phyloP scores from a whole-genome alignment of 2,797 vertebrate genomes.

The Linurgus olivaceus region DNA sequence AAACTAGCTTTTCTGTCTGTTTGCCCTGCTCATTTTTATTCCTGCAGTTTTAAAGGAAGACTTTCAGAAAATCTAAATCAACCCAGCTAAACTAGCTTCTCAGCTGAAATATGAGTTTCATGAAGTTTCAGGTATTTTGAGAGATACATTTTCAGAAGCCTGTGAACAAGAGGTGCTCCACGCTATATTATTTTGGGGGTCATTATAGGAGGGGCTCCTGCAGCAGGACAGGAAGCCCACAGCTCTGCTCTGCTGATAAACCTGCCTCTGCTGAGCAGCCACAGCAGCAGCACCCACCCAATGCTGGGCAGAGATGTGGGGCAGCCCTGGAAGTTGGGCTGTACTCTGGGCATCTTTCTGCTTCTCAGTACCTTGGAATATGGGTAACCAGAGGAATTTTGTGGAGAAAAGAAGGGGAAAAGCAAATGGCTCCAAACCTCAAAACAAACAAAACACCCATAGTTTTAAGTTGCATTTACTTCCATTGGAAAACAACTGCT shows the following conservation, averaged over 20 bases:
- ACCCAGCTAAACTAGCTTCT: neutral
- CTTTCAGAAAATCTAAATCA: neutral
- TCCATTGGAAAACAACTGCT: neutral
- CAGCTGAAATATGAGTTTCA: neutral
- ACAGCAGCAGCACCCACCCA: neutral
- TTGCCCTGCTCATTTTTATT: neutral
- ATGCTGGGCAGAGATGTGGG: accelerated
- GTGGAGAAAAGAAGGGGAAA: neutral
- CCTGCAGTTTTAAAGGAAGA: neutral
- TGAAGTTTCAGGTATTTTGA: neutral
- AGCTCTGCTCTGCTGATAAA: neutral
- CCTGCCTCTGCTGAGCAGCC: neutral
- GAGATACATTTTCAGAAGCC: neutral
- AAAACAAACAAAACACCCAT: neutral
- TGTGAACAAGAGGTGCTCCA: neutral
- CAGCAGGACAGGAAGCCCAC: neutral
- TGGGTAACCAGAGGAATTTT: neutral
- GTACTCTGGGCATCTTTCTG: neutral
- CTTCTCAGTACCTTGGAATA: neutral
- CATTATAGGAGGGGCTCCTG: neutral
- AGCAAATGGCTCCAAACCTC: neutral
- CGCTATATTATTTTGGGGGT: neutral
- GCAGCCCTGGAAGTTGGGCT: accelerated
- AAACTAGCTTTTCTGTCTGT: neutral
- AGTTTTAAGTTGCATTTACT: neutral